Base-by-base conservation (phyloP, 2,888 invertebrate genomes). In the Falcaria lacertinaria region DNA sequence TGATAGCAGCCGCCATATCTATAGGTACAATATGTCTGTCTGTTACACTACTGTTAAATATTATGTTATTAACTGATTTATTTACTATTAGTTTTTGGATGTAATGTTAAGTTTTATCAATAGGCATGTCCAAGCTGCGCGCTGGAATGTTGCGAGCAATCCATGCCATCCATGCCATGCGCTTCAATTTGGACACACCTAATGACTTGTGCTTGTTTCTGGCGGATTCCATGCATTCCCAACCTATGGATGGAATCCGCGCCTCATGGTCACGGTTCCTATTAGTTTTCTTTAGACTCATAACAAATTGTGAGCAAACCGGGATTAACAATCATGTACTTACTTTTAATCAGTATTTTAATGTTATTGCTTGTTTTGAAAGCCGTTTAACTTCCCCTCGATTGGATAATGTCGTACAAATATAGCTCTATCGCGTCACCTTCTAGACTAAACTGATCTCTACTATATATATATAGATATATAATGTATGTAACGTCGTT, bases 341-440 rank as follows among this genome's bases (percentile, higher is more conserved):
- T n/a, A n/a, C n/a, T n/a, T n/a, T n/a, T n/a, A n/a, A n/a, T n/a
- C n/a, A n/a, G n/a, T n/a, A n/a, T n/a, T n/a, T n/a, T n/a, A n/a
- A n/a, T n/a, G n/a, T 3, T 0, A 4, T 19, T 13, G 2, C 2
- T 22, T 15, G 6, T 19, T 1, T 4, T 4, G 7, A 17, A 6
- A 1, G 13, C 14, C n/a, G n/a, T 11, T 16, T 34, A 11, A 16
- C 14, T 16, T 6, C 7, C 11, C 11, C 11, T 28, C 7, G 3
- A 11, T 51, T 52, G 42, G n/a, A 44, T 50, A 56, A 53, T 61
- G 53, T 54, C 80, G 74, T 81, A 80, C 82, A 81, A 82, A 80
- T 73, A 67, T 78, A 78, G 66, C 69, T 74, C 60, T 74, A 60
- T 59, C 55, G 61, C 57, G 85, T 84, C 86, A 83, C 81, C 83